Evolutionary conservation across 2,797 vertebrate species (phyloP).

Genomic region (Macroramphosus scolopax): DNA sequence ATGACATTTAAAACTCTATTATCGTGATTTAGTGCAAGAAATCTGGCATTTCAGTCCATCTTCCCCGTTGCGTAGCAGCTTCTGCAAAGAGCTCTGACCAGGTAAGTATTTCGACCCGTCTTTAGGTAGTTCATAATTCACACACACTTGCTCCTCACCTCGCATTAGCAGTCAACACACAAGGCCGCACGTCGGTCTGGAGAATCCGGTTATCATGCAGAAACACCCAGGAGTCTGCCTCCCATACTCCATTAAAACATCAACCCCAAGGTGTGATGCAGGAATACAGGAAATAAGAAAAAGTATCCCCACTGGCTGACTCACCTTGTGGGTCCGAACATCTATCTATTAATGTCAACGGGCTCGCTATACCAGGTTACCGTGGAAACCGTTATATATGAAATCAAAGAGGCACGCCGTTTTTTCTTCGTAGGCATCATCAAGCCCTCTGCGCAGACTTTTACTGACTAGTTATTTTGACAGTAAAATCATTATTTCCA

Average conservation of each 20-base stretch:
- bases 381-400: constrained; percentile 27
- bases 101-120: no score
- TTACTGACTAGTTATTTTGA: no score
- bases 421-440: constrained; percentile 11
- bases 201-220: constrained; percentile 58
- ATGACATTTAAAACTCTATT: no score
- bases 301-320: constrained; percentile 17
- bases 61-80: no score
- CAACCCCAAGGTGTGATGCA: constrained; percentile 41
- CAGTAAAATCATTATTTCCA: no score
- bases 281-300: constrained; percentile 32
- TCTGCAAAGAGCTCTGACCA: no score
- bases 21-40: no score
- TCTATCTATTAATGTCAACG: constrained; percentile 27
- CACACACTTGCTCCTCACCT: constrained; percentile 23
- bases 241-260: constrained; percentile 62
- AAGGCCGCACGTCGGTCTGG: constrained; percentile 29
- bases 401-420: no score
- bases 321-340: constrained; percentile 38
- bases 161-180: constrained; percentile 54
- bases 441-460: no score
- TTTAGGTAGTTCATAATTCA: constrained; percentile 28
- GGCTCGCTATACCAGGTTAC: constrained; percentile 23
- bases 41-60: no score
- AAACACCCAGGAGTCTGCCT: constrained; percentile 49